Percentiles rank a stretch among this genome's conserved stretches.
These are phyloP conservation scores for Lissonota sp. DNA, from an alignment of 2,888 invertebrate genomes.

Conservation along the genomic window DNA sequence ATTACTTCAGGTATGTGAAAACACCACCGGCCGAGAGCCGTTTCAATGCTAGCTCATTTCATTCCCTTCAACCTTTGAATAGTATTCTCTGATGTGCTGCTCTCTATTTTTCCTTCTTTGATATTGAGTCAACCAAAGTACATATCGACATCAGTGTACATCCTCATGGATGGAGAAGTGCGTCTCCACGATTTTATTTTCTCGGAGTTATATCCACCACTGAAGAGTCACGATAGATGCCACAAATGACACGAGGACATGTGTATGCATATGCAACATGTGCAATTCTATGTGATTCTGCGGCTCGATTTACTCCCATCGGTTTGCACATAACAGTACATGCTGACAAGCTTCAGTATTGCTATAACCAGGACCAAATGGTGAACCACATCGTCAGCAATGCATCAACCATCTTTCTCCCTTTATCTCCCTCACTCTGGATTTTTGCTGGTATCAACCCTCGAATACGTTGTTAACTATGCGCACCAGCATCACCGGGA, in stretches of 20 bases:
- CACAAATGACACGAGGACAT: too few relatives aligned
- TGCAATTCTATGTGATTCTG: conserved; percentile 3
- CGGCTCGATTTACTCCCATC: conserved; percentile 22
- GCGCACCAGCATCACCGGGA: background rate
- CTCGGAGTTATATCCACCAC: conserved; percentile 33
- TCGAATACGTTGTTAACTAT: background rate
- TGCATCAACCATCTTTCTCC: conserved; percentile 3
- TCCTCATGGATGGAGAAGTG: background rate
- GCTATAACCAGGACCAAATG: conserved; percentile 6
- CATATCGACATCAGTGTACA: conserved; percentile 1
- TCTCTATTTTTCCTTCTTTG: background rate
- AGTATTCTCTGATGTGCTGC: conserved; percentile 7
- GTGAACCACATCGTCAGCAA: conserved; percentile 25
- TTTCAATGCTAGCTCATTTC: background rate
- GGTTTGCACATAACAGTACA: background rate
- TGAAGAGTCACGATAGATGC: background rate
- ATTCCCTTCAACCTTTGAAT: conserved; percentile 38
- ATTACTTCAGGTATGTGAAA: too few relatives aligned
- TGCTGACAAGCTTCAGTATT: conserved; percentile 1
- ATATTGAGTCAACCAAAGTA: conserved; percentile 1
- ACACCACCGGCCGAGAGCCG: background rate
- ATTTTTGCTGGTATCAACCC: background rate
- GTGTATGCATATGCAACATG: background rate
- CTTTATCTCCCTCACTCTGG: background rate
- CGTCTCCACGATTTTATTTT: conserved; percentile 43